Conservation (phyloP, 2,797 vertebrate genomes). For the Lacerta viridis region DNA sequence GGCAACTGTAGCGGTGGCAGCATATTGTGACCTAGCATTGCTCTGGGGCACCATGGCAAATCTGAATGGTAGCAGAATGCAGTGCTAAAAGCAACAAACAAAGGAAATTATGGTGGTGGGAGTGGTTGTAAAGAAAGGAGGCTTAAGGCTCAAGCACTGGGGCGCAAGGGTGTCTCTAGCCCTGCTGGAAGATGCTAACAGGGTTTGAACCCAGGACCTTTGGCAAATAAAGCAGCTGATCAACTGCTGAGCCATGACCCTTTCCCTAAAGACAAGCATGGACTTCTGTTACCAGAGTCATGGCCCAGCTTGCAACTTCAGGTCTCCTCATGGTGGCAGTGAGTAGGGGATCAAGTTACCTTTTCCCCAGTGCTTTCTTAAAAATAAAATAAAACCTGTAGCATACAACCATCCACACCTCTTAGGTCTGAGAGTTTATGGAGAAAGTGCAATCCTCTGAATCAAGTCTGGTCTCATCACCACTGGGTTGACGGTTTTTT, state of each 20-base stretch:
- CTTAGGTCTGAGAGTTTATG: too few relatives aligned
- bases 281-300: too few relatives aligned
- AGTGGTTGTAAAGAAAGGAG: too few relatives aligned
- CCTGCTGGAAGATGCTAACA: too few relatives aligned
- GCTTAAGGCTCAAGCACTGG: too few relatives aligned
- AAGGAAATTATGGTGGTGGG: rapidly evolving
- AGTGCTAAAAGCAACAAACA: neutral
- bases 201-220: neutral
- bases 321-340: too few relatives aligned
- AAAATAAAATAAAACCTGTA: too few relatives aligned
- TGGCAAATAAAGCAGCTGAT: neutral
- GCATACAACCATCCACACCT: too few relatives aligned
- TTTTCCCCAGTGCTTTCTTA: neutral
- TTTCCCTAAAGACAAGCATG: too few relatives aligned
- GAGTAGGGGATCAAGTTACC: neutral
- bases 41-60: neutral
- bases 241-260: neutral
- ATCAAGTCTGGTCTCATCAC: neutral
- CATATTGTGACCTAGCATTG: neutral
- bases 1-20: neutral
- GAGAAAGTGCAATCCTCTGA: neutral
- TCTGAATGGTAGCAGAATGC: neutral
- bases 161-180: too few relatives aligned
- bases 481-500: neutral
- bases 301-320: neutral